These are phyloP conservation scores for Chunga burmeisteri DNA, from an alignment of 2,113 vertebrate species.

Conservation along the genomic window DNA sequence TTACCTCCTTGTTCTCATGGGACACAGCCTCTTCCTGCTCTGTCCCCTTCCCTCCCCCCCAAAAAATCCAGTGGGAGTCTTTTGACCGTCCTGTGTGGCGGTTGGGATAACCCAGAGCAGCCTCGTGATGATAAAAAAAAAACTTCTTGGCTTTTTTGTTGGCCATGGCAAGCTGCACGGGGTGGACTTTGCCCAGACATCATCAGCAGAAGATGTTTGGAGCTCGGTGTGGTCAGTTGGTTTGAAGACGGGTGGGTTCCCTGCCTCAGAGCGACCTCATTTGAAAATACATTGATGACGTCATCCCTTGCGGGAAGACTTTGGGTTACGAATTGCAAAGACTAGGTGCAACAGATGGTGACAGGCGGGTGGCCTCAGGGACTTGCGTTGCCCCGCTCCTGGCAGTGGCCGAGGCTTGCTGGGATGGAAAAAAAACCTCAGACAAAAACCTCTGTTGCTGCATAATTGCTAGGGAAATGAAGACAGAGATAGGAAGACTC, in stretches of 20 bases:
- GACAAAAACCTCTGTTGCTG: not conserved
- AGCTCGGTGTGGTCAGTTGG: not conserved
- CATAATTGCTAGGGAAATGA: not conserved
- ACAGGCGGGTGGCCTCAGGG: not conserved
- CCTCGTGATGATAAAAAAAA: not conserved
- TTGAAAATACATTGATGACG: not conserved
- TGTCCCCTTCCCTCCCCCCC: not conserved
- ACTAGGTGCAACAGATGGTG: not conserved
- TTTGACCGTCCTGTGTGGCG: not conserved
- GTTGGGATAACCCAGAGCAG: not conserved
- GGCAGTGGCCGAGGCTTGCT: not conserved
- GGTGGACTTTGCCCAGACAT: not conserved
- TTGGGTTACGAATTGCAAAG: not conserved
- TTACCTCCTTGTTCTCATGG: not conserved
- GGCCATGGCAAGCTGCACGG: not conserved
- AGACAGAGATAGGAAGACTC: not conserved
- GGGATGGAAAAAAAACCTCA: not conserved
- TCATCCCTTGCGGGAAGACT: not conserved
- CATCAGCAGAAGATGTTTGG: not conserved
- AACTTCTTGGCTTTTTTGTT: not conserved
- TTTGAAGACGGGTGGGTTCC: not conserved
- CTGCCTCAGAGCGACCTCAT: fast-evolving
- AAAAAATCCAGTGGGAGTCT: not conserved
- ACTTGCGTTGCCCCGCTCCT: not conserved
- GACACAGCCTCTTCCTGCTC: fast-evolving